Percentiles rank a stretch among this genome's conserved stretches.
phyloP scores from a whole-genome alignment of 23 tunicate genomes.

The Ciona savignyi region DNA sequence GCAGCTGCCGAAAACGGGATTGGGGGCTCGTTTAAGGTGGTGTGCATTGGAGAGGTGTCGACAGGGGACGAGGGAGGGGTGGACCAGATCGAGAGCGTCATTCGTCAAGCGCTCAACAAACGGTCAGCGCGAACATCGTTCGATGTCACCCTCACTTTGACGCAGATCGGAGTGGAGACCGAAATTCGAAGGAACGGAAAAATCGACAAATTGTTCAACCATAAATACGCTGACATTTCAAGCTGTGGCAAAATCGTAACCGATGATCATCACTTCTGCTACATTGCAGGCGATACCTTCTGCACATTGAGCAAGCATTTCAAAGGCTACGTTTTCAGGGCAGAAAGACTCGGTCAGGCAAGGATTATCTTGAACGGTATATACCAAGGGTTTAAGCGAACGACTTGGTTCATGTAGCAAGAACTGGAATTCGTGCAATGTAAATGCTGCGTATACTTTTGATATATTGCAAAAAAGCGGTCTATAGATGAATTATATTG shows the following conservation, averaged over 20 bases:
- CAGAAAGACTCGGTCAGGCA: conserved; percentile 52
- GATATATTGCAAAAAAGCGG: too few relatives aligned
- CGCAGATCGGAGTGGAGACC: conserved; percentile 60
- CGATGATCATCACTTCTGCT: conserved; percentile 70
- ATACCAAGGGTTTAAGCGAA: conserved; percentile 81
- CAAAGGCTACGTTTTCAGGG: conserved; percentile 72
- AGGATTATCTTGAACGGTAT: conserved; percentile 47
- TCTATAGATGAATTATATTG: too few relatives aligned
- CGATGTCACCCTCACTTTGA: conserved; percentile 41
- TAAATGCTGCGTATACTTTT: neutral
- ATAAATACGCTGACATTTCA: conserved; percentile 82
- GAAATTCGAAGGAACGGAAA: neutral
- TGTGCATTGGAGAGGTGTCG: conserved; percentile 51
- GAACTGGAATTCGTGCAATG: neutral
- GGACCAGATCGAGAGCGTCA: conserved; percentile 55
- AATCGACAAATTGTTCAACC: conserved; percentile 24
- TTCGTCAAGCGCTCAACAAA: conserved; percentile 31
- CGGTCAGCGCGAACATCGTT: conserved; percentile 17
- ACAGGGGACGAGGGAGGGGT: conserved; percentile 61
- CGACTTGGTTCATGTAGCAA: conserved; percentile 72
- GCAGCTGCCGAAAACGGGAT: conserved; percentile 41
- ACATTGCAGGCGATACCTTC: conserved; percentile 81
- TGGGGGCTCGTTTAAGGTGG: conserved; percentile 35
- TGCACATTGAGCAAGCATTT: conserved; percentile 81
- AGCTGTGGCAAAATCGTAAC: conserved; percentile 72